Evolutionary conservation across 2,797 vertebrate genomes (phyloP).

Genomic region (Dallia pectoralis): DNA sequence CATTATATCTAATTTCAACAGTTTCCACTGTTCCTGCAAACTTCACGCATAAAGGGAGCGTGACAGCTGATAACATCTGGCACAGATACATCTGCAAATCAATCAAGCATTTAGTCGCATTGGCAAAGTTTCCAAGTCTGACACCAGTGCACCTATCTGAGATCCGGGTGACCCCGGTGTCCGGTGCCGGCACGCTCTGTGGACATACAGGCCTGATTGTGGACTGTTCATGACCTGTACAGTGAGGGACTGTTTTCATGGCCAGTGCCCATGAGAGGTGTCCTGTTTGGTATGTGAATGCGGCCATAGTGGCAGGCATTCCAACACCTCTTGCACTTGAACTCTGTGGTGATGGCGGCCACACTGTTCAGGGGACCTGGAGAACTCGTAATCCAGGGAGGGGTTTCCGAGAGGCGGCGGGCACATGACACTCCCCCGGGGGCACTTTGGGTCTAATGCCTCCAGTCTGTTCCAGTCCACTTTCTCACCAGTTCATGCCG

Average conservation of each 20-base stretch:
- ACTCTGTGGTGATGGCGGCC: background rate
- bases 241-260: constrained; percentile 28
- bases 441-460: background rate
- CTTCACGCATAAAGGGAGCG: background rate
- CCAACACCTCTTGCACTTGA: constrained; percentile 33
- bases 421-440: background rate
- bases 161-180: background rate
- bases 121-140: background rate
- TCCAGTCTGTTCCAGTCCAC: background rate
- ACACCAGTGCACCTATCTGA: background rate
- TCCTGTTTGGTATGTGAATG: constrained; percentile 7
- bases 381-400: background rate
- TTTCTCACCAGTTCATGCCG: background rate
- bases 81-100: background rate
- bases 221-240: background rate
- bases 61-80: background rate
- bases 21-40: background rate
- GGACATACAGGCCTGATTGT: constrained; percentile 15
- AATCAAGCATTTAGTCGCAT: background rate
- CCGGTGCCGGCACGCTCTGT: background rate
- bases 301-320: constrained; percentile 20
- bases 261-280: constrained; percentile 4
- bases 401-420: background rate
- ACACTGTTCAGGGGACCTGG: background rate
- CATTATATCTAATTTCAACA: background rate